These are phyloP conservation scores for Otolemur garnettii DNA, from an alignment of 2,113 vertebrate species.

Conservation along the genomic window DNA sequence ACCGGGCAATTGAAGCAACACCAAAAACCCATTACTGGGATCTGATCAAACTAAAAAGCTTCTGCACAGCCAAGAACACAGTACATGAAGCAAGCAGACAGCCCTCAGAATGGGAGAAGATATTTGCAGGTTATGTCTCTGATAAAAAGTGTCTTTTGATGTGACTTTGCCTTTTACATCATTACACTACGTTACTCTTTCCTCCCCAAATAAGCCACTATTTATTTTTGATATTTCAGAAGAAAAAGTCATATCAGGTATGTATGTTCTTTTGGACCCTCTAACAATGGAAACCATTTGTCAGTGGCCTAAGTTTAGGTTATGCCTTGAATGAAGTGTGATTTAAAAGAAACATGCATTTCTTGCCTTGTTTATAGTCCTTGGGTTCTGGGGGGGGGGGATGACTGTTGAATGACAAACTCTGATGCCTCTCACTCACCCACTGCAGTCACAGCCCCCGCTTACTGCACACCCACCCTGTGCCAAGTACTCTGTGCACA, in stretches of 20 bases:
- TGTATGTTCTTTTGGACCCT: background rate
- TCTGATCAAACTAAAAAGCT: no score
- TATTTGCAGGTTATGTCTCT: no score
- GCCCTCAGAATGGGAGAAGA: no score
- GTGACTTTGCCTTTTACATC: background rate
- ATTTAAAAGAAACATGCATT: background rate
- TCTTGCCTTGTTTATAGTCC: background rate
- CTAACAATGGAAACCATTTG: background rate
- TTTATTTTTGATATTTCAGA: background rate
- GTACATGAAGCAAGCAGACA: no score
- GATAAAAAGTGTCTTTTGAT: no score
- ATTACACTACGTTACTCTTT: background rate
- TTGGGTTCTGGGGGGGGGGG: accelerated
- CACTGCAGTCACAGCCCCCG: accelerated
- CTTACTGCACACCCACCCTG: accelerated
- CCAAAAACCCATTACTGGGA: no score
- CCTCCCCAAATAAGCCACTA: background rate
- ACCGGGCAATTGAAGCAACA: no score
- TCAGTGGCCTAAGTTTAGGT: background rate
- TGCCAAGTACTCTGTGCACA: background rate
- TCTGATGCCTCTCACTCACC: accelerated
- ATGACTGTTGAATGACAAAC: background rate
- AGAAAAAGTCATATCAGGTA: background rate
- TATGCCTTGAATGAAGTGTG: background rate
- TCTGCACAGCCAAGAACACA: no score